A percentile compares a stretch with the other conserved stretches of the same genome.
Evolutionary conservation across 1,140 invertebrate species (phyloP).

Genomic region (Tetramorium alpestre): DNA sequence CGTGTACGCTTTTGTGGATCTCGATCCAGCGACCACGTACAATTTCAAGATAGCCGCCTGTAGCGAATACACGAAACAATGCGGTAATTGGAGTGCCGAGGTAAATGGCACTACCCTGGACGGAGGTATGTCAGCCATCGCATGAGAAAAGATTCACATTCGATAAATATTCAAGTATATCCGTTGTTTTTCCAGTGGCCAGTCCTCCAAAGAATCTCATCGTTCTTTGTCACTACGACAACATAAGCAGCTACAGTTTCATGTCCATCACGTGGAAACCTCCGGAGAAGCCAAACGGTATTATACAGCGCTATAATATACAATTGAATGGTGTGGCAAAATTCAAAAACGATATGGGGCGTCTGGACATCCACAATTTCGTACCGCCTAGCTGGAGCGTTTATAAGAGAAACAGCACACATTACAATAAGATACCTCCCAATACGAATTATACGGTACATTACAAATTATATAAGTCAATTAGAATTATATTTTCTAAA

Average conservation of each 20-base stretch:
- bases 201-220: slow-evolving; percentile 88
- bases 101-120: slow-evolving; percentile 93
- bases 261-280: slow-evolving; percentile 90
- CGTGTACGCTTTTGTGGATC: slow-evolving; percentile 91
- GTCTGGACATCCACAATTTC: slow-evolving; percentile 85
- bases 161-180: background rate
- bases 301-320: slow-evolving; percentile 90
- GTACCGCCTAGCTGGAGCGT: slow-evolving; percentile 88
- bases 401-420: slow-evolving; percentile 84
- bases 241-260: slow-evolving; percentile 88
- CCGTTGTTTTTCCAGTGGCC: slow-evolving; percentile 80
- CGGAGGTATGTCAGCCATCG: slow-evolving; percentile 85
- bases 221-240: slow-evolving; percentile 89
- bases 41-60: slow-evolving; percentile 92
- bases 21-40: slow-evolving; percentile 92
- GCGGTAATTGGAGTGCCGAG: slow-evolving; percentile 90
- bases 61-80: slow-evolving; percentile 90
- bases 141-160: slow-evolving; percentile 1
- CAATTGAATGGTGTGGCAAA: slow-evolving; percentile 87
- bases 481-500: background rate
- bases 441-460: slow-evolving; percentile 93
- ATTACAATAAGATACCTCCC: slow-evolving; percentile 89
- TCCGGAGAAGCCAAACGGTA: slow-evolving; percentile 90
- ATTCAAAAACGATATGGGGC: slow-evolving; percentile 87
- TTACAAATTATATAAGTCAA: background rate